Evolutionary conservation across 2,888 invertebrate species (phyloP).

Genomic region (Epirrhoe alternata): DNA sequence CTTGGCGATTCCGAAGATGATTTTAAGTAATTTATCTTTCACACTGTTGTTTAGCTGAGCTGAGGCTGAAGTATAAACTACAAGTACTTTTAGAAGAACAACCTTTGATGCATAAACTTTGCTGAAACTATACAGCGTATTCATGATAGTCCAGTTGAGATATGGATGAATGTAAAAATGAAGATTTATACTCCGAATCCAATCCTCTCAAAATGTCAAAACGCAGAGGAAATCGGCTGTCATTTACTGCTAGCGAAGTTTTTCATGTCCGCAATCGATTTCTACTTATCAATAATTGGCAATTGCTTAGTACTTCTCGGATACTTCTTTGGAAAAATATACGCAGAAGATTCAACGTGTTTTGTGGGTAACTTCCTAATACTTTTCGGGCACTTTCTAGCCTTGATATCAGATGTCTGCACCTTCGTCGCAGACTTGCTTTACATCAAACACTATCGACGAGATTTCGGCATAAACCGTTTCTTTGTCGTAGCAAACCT

Average conservation of each 20-base stretch:
- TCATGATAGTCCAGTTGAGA: conserved; percentile 14
- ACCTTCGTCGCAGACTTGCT: conserved; percentile 46
- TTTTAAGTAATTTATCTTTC: background rate
- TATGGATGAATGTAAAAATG: conserved; percentile 42
- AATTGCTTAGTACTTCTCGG: conserved; percentile 53
- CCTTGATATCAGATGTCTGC: conserved; percentile 48
- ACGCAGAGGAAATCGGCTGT: conserved; percentile 35
- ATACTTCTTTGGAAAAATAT: conserved; percentile 49
- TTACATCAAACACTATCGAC: conserved; percentile 39
- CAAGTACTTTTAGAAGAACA: background rate
- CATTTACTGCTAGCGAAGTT: conserved; percentile 35
- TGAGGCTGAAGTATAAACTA: background rate
- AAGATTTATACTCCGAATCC: conserved; percentile 45
- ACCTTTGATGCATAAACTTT: background rate
- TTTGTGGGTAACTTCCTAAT: conserved; percentile 49
- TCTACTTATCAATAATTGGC: conserved; percentile 52
- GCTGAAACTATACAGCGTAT: background rate
- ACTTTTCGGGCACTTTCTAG: conserved; percentile 50
- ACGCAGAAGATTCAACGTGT: conserved; percentile 38
- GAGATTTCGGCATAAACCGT: conserved; percentile 47
- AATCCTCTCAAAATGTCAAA: conserved; percentile 33
- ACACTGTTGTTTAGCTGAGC: background rate
- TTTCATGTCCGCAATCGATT: conserved; percentile 47
- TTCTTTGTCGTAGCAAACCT: conserved; percentile 56
- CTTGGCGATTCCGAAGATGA: conserved; percentile 21